Percentiles rank a stretch among this genome's conserved stretches.
phyloP scores from a whole-genome alignment of 1,140 invertebrate genomes.

The Zaprionus tsacasi region DNA sequence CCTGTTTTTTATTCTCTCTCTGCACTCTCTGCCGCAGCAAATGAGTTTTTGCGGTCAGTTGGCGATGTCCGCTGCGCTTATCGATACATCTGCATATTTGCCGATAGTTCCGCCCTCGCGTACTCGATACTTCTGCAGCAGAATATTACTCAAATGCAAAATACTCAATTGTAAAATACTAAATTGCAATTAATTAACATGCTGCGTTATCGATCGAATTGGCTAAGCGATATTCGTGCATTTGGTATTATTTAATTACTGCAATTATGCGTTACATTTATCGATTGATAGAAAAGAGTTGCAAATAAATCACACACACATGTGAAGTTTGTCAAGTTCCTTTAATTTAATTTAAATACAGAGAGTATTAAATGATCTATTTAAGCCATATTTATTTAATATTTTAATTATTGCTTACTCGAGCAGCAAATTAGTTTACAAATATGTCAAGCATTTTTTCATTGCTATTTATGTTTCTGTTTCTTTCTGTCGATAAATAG shows the following conservation, averaged over 20 bases:
- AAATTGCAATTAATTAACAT: neutral
- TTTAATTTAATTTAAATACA: neutral
- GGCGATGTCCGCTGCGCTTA: conserved; percentile 9
- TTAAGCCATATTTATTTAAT: no score
- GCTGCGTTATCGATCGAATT: neutral
- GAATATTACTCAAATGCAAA: neutral
- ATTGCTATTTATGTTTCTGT: no score
- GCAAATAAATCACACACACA: neutral
- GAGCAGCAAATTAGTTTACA: neutral
- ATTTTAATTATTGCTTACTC: neutral
- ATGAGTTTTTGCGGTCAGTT: conserved; percentile 56
- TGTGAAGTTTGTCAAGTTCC: neutral
- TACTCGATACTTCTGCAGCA: neutral
- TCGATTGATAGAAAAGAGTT: neutral
- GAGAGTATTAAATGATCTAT: neutral
- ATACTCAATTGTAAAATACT: neutral
- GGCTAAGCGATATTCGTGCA: no score
- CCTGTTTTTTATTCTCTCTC: conserved; percentile 8
- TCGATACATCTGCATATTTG: conserved; percentile 8
- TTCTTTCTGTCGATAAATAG: neutral
- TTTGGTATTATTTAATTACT: neutral
- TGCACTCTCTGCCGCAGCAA: conserved; percentile 18
- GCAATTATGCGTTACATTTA: neutral
- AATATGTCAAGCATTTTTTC: no score
- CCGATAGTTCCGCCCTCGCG: neutral